Base-by-base conservation (phyloP, 2,888 invertebrate genomes). In the Tholera decimalis region DNA sequence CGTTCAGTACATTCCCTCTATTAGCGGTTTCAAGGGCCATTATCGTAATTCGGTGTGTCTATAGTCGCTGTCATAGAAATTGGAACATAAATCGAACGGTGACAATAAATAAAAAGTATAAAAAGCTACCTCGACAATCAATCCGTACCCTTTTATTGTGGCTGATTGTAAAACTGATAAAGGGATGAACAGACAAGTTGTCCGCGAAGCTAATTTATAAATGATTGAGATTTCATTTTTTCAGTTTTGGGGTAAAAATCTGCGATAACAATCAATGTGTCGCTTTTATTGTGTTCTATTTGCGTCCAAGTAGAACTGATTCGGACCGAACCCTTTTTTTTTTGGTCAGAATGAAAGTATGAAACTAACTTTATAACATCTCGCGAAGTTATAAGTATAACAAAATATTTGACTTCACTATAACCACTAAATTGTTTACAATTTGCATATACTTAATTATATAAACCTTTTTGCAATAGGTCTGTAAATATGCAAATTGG, bases 201-300 rank as follows among this genome's bases (percentile, higher is more conserved):
- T 94, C 94, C 94, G 91, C 94, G 92, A 85, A 91, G 90, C 95
- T 93, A 95, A 95, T 95, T 94, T 92, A 93, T 94, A 94, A 95
- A 93, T 95, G 89, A 95, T 95, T 93, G 94, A 95, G 94, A 92
- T 93, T 94, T 93, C 88, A 91, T 88, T 93, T 94, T 93, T 93
- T 92, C 72, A 54, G 55, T 81, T 88, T 80, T 84, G 81, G 80
- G 80, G 81, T 83, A 85, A 80, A 80, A 71, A 44, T 57, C 43
- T 37, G 20, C 58, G 72, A 79, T 78, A 79, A 74, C 61, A 26
- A 79, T 77, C 70, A 11, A 1, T 33, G 44, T 53, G 65, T 62
- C 24, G 50, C 7, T 62, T 69, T 67, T 63, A 54, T 69, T 59
- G 18, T 43, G 18, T 54, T 57, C 22, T 41, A 24, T 35, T 60